phyloP scores from a whole-genome alignment of 1,140 invertebrate genomes.

The Patella vulgata region DNA sequence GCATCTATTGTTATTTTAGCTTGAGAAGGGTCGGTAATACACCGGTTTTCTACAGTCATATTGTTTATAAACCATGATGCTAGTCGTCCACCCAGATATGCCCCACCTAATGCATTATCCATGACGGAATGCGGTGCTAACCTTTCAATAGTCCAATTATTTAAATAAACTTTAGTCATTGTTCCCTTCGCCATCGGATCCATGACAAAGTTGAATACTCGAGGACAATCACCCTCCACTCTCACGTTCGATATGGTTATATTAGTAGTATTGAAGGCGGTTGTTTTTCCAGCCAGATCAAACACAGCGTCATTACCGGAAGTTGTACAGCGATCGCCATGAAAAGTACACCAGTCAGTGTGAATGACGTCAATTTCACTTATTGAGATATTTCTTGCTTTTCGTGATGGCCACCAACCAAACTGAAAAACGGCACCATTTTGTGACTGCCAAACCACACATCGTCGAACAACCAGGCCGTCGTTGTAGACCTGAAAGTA shows the following conservation, averaged over 20 bases:
- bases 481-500: constrained; percentile 18
- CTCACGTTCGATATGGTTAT: constrained; percentile 11
- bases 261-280: constrained; percentile 1
- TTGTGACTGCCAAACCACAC: constrained; percentile 25
- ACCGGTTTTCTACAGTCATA: too few species aligned
- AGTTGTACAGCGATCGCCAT: constrained; percentile 1
- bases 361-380: constrained; percentile 22
- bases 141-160: constrained; percentile 7
- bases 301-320: constrained; percentile 3
- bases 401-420: constrained; percentile 3
- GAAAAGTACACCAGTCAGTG: constrained; percentile 19
- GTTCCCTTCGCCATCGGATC: background rate
- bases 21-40: too few species aligned
- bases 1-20: too few species aligned
- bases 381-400: constrained; percentile 6
- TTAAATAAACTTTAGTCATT: background rate
- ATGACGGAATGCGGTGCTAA: background rate
- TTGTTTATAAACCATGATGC: constrained; percentile 2
- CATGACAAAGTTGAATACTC: constrained; percentile 12
- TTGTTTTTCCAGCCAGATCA: constrained; percentile 1
- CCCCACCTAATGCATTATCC: constrained; percentile 14
- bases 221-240: constrained; percentile 8
- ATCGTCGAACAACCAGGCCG: constrained; percentile 4
- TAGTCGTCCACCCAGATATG: background rate
- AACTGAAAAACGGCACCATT: constrained; percentile 17